Percentiles rank a stretch among this genome's conserved stretches.
These are phyloP conservation scores for Leucophora obtusa DNA, from an alignment of 2,888 invertebrate genomes.

Conservation along the genomic window DNA sequence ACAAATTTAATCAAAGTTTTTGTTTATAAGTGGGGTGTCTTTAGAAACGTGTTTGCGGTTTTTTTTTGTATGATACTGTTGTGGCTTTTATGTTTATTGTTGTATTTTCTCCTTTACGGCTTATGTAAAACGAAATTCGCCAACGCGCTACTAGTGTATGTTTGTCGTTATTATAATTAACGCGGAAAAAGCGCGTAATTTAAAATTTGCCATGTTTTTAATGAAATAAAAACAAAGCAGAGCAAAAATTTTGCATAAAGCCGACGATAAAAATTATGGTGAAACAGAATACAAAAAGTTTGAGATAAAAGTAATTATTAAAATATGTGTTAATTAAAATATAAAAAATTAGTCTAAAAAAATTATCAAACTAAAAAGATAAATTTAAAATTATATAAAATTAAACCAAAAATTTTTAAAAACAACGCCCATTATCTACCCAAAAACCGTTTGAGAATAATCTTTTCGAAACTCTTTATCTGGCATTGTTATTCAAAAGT, in stretches of 20 bases:
- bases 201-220: conserved; percentile 18
- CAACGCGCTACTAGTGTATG: conserved; percentile 65
- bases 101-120: conserved; percentile 43
- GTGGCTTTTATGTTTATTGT: conserved; percentile 23
- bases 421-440: conserved; percentile 38
- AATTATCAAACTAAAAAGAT: background rate
- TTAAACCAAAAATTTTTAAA: background rate
- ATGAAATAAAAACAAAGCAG: conserved; percentile 1
- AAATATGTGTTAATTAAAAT: background rate
- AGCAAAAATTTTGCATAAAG: conserved; percentile 5
- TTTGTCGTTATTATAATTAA: conserved; percentile 64
- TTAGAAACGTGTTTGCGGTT: conserved; percentile 52
- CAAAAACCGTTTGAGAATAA: conserved; percentile 10
- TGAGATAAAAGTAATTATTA: background rate
- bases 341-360: background rate
- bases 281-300: background rate
- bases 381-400: background rate
- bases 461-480: background rate
- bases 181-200: conserved; percentile 62
- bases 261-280: conserved; percentile 26
- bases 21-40: conserved; percentile 7
- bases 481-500: background rate
- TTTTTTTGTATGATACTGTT: conserved; percentile 14
- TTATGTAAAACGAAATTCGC: conserved; percentile 61
- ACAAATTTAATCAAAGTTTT: background rate